Base-by-base conservation (phyloP, 1,140 invertebrate genomes). In the Temnothorax curvispinosus region DNA sequence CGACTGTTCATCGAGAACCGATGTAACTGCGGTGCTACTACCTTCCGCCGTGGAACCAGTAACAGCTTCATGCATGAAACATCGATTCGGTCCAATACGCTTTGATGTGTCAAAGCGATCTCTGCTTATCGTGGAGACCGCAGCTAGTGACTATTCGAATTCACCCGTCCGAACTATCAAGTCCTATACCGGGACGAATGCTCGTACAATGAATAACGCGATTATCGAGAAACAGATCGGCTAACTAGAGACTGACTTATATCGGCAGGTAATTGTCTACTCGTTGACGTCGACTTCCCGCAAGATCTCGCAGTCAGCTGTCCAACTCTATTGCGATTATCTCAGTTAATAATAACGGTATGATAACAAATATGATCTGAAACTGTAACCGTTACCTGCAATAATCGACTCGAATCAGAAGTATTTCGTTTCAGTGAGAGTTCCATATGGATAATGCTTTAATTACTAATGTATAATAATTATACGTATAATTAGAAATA, bases 31-130 rank as follows among this genome's bases (percentile, higher is more conserved):
- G 3, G 32, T 6, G 13, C 54, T 58, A 21, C 35, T 21, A 32
- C 38, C 67, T 74, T 80, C 58, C 77, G 77, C 18, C 50, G 27
- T n/a, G 4, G 50, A 69, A 27, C n/a, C 47, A 27, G 65, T 47
- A 58, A 74, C 69, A 84, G 54, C 56, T 74, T 84, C 69, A 62
- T 74, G 67, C 67, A 82, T 84, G 80, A 75, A 84, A 74, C 80
- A 84, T 74, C 80, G 80, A 84, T 84, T 74, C 65, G 32, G 18
- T 82, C 54, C 80, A 74, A 84, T 84, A 84, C 56, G 69, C 41
- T 84, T 74, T 74, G 62, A 84, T 75, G 69, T 60, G 54, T 84
- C 80, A 84, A 84, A 84, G 80, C 80, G 54, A 75, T 75, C 41
- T 47, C n/a, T 74, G 80, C n/a, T 64, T 54, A 65, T 67, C 77